phyloP scores from a whole-genome alignment of 1,140 invertebrate species.

The Lordiphosa mommai region DNA sequence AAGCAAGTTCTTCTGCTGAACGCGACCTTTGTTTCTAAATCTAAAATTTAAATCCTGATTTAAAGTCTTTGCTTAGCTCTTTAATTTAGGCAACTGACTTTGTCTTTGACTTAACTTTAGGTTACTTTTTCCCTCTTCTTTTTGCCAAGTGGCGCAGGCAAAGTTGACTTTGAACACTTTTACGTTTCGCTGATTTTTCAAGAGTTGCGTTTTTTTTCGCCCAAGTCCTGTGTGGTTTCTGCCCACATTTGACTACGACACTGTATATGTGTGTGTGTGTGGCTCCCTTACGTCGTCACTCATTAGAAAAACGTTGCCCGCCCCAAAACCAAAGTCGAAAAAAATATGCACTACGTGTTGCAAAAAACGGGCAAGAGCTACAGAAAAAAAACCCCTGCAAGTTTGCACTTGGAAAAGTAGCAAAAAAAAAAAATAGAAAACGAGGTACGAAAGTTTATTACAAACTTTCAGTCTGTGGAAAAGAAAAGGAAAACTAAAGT shows the following conservation, averaged over 20 bases:
- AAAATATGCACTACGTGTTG: conserved; percentile 71
- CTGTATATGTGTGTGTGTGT: neutral
- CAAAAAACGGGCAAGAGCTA: conserved; percentile 11
- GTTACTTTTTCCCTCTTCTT: neutral
- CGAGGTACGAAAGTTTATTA: conserved; percentile 66
- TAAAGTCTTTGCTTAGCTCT: neutral
- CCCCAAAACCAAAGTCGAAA: conserved; percentile 49
- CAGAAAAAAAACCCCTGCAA: conserved; percentile 37
- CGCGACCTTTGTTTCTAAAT: neutral
- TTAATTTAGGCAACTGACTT: conserved; percentile 1
- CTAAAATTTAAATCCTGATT: neutral
- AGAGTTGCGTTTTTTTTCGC: conserved; percentile 49
- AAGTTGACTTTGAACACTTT: conserved; percentile 79
- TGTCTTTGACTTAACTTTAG: neutral
- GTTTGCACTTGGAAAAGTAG: conserved; percentile 45
- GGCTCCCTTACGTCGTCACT: conserved; percentile 49
- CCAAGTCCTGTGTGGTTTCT: conserved; percentile 24
- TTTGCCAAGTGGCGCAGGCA: conserved; percentile 44
- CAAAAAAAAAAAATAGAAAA: conserved; percentile 23
- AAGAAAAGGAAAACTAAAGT: conserved; percentile 61
- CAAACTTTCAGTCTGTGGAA: conserved; percentile 56
- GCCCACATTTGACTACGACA: conserved; percentile 60
- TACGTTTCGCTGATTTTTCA: conserved; percentile 77
- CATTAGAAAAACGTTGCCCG: conserved; percentile 72
- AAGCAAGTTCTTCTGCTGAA: too few relatives aligned